A percentile compares a stretch with the other conserved stretches of the same genome.
These are phyloP conservation scores for Cheilosia pagana DNA, from an alignment of 2,888 invertebrate species.

Conservation along the genomic window DNA sequence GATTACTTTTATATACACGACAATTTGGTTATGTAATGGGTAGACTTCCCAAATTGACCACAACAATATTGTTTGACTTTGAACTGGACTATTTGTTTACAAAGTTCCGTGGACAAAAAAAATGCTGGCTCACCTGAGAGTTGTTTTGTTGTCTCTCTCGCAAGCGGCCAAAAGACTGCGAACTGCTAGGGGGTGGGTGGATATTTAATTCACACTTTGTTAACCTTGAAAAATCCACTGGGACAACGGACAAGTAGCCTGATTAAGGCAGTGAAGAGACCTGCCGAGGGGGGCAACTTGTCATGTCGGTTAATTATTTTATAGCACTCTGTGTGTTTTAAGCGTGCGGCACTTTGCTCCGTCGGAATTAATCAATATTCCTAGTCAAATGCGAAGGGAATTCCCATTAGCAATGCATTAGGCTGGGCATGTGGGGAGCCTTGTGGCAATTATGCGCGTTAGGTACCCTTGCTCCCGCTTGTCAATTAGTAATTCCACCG, in stretches of 20 bases:
- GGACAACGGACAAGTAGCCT: neutral
- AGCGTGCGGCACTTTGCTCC: slow-evolving; percentile 16
- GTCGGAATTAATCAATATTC: slow-evolving; percentile 52
- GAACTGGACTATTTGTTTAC: slow-evolving; percentile 15
- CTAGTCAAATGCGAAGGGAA: slow-evolving; percentile 20
- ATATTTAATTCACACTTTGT: neutral
- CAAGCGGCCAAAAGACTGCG: neutral
- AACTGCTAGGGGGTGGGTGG: neutral
- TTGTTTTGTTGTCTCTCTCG: neutral
- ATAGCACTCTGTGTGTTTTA: neutral
- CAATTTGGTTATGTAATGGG: slow-evolving; percentile 47
- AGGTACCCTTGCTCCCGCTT: neutral
- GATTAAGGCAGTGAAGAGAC: neutral
- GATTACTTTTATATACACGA: neutral
- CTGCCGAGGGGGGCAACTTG: neutral
- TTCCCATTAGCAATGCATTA: slow-evolving; percentile 5
- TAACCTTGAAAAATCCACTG: slow-evolving; percentile 19
- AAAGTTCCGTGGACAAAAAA: neutral
- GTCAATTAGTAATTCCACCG: slow-evolving; percentile 41
- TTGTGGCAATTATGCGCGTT: slow-evolving; percentile 1
- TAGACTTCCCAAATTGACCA: slow-evolving; percentile 3
- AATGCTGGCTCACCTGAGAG: neutral
- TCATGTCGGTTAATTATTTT: slow-evolving; percentile 40
- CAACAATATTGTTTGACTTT: neutral
- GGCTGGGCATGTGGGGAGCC: neutral